Evolutionary conservation across 2,797 vertebrate genomes (phyloP), one percentile per base, ranked within the genome.

Genomic region (Xenentodon cancila): DNA sequence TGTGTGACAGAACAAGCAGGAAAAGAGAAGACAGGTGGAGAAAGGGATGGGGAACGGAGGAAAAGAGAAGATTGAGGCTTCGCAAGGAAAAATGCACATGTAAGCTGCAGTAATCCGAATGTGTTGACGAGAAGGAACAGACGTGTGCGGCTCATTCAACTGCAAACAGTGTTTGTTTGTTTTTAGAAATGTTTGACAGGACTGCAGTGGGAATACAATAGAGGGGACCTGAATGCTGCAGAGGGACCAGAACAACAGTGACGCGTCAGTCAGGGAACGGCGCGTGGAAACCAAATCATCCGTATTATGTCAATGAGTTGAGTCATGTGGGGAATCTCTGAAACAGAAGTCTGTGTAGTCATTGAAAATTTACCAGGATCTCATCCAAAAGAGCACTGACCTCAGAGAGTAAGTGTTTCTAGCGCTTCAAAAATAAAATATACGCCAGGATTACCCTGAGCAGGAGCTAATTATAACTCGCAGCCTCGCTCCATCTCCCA

Each of bases 61-160:
- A 55, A 61, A 42, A 25, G 43, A 30, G 61, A 53, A 55, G 72
- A 59, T 20, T 40, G 48, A 54, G 64, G 55, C 63, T 61, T 85
- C 17, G 56, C 84, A 85, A 91, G 86, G 87, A 90, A 87, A 86
- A 90, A 85, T 20, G 59, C 80, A 67, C 78, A 73, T 72, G 75
- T 62, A 73, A 68, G 80, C 84, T 85, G 87, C 89, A 85, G 88
- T 84, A 84, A 84, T 87, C 68, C 62, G 77, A 71, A 75, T 60
- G 8, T 88, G 71, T 73, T 82, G 87, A 66, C 40, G 48, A 71
- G 71, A 65, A 65, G 45, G 50, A 63, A 73, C 25, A 9, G 70
- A 71, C 34, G 49, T 46, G 75, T 71, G 18, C 71, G 46, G 73
- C 68, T 75, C 63, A 57, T 60, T 79, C 71, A 70, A 72, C 79